These are phyloP conservation scores for Himalopsyche japonica DNA, from an alignment of 2,888 invertebrate genomes.

Conservation along the genomic window DNA sequence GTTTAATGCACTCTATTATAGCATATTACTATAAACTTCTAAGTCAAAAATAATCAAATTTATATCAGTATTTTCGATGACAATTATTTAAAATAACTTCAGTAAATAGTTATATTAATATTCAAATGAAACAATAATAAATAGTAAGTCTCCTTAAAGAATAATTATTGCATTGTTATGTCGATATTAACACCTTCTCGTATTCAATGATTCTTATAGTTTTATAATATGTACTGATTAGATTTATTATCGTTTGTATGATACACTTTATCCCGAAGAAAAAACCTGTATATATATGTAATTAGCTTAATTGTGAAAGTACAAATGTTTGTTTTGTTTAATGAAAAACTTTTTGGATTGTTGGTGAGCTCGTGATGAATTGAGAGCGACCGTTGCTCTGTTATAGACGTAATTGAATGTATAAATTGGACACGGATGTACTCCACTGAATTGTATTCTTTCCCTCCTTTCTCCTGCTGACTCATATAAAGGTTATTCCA, in stretches of 20 bases:
- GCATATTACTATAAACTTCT: background rate
- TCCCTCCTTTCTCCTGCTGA: too few species aligned
- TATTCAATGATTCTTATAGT: slow-evolving; percentile 3
- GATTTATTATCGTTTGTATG: slow-evolving; percentile 28
- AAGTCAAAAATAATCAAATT: background rate
- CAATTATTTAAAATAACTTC: background rate
- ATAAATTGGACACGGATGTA: background rate
- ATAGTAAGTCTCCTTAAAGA: background rate
- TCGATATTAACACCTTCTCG: background rate
- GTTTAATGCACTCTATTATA: background rate
- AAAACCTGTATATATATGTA: slow-evolving; percentile 10
- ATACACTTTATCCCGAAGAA: background rate
- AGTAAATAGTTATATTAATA: background rate
- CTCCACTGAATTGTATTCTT: background rate
- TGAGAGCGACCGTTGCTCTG: slow-evolving; percentile 19
- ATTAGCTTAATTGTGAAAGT: slow-evolving; percentile 37
- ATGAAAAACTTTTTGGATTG: background rate
- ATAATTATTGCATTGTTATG: background rate
- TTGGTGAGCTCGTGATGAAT: background rate
- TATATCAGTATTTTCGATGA: background rate
- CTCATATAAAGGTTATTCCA: too few species aligned
- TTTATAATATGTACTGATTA: slow-evolving; percentile 36
- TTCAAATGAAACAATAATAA: slow-evolving; percentile 11
- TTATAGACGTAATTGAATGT: slow-evolving; percentile 17
- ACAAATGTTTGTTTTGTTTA: slow-evolving; percentile 37